These are phyloP conservation scores for Ammodytes dubius DNA, from an alignment of 2,113 vertebrate genomes.

Conservation along the genomic window DNA sequence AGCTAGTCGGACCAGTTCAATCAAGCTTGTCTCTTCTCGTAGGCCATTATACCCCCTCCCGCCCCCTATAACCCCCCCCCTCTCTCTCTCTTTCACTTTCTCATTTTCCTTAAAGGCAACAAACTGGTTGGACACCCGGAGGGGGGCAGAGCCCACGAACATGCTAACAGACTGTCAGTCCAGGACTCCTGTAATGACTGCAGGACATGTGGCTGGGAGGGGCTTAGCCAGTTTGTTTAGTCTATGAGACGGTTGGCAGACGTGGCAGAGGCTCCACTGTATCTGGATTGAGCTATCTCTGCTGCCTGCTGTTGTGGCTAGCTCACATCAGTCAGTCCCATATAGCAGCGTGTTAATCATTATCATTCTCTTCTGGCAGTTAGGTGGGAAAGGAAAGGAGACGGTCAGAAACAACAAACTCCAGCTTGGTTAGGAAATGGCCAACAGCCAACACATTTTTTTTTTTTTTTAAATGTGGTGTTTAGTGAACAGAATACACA, in stretches of 20 bases:
- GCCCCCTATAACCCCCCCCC: too few species aligned
- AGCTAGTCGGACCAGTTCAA: conserved; percentile 24
- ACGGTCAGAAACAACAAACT: conserved; percentile 34
- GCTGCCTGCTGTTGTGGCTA: conserved; percentile 16
- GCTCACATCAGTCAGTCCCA: conserved; percentile 14
- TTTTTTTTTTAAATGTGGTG: conserved; percentile 30
- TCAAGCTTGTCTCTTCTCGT: conserved; percentile 52
- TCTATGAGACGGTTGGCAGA: conserved; percentile 70
- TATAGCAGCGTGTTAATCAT: conserved; percentile 15
- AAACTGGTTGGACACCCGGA: conserved; percentile 55
- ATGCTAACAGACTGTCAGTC: conserved; percentile 63
- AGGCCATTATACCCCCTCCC: conserved; percentile 31
- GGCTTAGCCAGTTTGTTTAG: conserved; percentile 70
- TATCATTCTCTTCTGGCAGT: conserved; percentile 21
- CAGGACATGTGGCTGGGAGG: conserved; percentile 56
- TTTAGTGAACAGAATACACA: background rate
- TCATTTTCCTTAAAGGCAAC: conserved; percentile 56
- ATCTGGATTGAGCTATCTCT: conserved; percentile 53
- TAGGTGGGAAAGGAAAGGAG: conserved; percentile 21
- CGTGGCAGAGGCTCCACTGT: conserved; percentile 63
- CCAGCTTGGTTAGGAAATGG: conserved; percentile 28
- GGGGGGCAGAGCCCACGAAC: conserved; percentile 32
- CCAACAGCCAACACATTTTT: conserved; percentile 1
- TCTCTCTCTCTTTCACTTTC: conserved; percentile 36
- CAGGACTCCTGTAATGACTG: conserved; percentile 48